phyloP scores from a whole-genome alignment of 2,797 vertebrate species.

The Chrysocyon brachyurus region DNA sequence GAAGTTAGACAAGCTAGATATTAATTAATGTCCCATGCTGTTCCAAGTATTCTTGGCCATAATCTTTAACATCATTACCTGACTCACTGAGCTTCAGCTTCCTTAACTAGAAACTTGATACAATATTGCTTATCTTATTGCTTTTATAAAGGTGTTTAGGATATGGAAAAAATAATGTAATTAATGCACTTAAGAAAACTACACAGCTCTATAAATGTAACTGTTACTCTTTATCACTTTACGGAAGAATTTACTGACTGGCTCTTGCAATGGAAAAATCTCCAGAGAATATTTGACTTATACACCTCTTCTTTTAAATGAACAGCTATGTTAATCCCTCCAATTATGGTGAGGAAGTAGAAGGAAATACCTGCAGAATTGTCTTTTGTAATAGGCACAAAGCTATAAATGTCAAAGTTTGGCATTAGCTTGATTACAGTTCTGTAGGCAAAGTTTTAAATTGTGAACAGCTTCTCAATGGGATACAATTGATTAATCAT shows the following conservation, averaged over 20 bases:
- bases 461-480: not conserved
- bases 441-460: not conserved
- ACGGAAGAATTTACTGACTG: not conserved
- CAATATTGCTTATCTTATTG: not conserved
- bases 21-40: not conserved
- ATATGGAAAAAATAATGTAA: not conserved
- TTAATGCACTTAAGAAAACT: not conserved
- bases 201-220: not conserved
- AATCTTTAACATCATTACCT: constrained; percentile 1
- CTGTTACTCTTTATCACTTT: constrained; percentile 8
- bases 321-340: not conserved
- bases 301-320: not conserved
- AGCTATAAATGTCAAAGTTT: not conserved
- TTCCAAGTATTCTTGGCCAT: not conserved
- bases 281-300: not conserved
- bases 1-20: not conserved
- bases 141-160: not conserved
- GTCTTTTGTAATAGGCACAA: not conserved
- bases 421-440: not conserved
- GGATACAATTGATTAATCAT: not conserved
- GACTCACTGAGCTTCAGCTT: not conserved
- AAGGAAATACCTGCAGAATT: not conserved
- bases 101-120: not conserved
- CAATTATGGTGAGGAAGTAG: not conserved
- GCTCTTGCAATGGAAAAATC: not conserved